Base-by-base conservation (phyloP, 2,797 vertebrate genomes). In the Dipus sagitta region DNA sequence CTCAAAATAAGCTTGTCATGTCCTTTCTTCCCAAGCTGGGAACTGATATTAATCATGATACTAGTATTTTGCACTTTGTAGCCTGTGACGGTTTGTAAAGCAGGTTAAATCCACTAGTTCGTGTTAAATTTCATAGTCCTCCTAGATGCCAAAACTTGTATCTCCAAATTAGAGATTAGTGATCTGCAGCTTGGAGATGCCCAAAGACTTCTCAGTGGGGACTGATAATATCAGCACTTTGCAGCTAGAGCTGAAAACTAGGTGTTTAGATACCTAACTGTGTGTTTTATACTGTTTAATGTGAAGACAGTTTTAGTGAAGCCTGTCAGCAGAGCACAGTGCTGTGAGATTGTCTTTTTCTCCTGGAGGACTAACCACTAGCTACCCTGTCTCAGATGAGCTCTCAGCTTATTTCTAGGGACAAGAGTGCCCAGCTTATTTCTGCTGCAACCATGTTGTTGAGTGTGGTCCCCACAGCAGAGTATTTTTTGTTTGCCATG, bases 51-150 rank as follows among this genome's bases (percentile, higher is more conserved):
- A 88, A 85, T 18, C 21, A 20, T 60, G 71, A 78, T 60, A 54
- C 30, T n/a, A 42, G n/a, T n/a, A 17, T 32, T 6, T 34, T 11
- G 0, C 17, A 38, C 52, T n/a, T 20, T 38, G 64, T 47, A 54
- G 30, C 34, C n/a, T n/a, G 47, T 76, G 23, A 13, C 5, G 26
- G 77, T 86, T 94, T 91, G 64, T 67, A 74, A 82, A 89, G 70
- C 60, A 7, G 70, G 34, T 75, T 84, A 76, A 82, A 89, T 64
- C 76, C 83, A 67, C 70, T 67, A 77, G 67, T 84, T 86, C 34
- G 11, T 47, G 91, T 75, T 95, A 75, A 84, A 85, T 93, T 81
- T 72, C 38, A 21, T 86, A 26, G 34, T 87, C 77, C 12, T 64
- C 74, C 76, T 76, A n/a, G 14, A 87, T 82, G 23, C 34, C 24